Evolutionary conservation across 2,888 invertebrate species (phyloP).

Genomic region (Strigamia crassipes): DNA sequence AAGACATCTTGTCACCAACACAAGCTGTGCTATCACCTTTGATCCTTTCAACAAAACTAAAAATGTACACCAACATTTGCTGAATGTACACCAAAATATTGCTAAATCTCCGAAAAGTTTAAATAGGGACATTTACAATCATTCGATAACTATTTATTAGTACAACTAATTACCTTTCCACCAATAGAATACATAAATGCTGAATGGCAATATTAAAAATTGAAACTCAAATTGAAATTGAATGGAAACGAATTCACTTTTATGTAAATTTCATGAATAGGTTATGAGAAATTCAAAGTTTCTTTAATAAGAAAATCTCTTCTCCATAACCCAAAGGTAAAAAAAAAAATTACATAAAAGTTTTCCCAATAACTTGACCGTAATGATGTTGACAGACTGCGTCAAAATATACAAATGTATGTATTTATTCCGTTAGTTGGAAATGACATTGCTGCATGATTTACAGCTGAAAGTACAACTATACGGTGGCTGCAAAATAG

Average conservation of each 20-base stretch:
- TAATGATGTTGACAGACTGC: background rate
- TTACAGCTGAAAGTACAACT: background rate
- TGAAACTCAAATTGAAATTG: constrained; percentile 5
- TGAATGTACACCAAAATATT: background rate
- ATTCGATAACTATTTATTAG: background rate
- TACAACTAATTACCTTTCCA: background rate
- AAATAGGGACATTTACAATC: background rate
- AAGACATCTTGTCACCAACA: background rate
- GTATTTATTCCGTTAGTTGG: background rate
- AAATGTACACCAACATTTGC: background rate
- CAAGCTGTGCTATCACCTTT: background rate
- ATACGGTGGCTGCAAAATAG: too few species aligned
- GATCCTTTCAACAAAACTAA: background rate
- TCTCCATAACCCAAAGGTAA: background rate
- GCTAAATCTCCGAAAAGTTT: background rate
- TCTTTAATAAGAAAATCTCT: background rate
- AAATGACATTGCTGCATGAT: background rate
- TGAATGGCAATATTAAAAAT: background rate
- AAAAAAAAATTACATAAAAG: background rate
- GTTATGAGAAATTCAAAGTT: constrained; percentile 1
- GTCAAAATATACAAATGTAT: too few species aligned
- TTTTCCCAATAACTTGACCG: background rate
- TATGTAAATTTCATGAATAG: constrained; percentile 24
- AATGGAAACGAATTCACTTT: constrained; percentile 21
- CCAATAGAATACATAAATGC: background rate